phyloP scores from a whole-genome alignment of 92 coral and sea anemone species.

The Micromussa lordhowensis region DNA sequence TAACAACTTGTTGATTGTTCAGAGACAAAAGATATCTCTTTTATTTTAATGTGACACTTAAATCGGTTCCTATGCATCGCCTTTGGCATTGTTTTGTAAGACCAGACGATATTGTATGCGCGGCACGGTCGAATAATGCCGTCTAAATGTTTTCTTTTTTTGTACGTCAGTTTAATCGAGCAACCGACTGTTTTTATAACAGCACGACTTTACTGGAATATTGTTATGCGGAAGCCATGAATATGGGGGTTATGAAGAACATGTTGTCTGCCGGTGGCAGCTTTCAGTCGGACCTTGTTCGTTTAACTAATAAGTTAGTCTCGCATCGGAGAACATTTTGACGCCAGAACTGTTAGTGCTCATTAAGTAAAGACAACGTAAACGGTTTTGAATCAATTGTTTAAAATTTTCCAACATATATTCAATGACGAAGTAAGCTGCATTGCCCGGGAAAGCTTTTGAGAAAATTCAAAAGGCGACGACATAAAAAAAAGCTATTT shows the following conservation, averaged over 20 bases:
- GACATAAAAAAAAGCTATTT: neutral
- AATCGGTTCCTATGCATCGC: neutral
- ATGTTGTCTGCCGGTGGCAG: neutral
- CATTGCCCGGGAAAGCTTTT: no score
- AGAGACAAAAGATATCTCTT: conserved; percentile 17
- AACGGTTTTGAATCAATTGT: conserved; percentile 4
- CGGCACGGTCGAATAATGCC: neutral
- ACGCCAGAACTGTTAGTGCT: conserved; percentile 11
- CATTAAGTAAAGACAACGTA: neutral
- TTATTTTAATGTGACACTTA: neutral
- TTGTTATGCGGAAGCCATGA: neutral
- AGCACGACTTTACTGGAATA: neutral
- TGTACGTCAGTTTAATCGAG: neutral
- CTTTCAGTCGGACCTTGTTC: neutral
- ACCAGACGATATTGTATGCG: neutral
- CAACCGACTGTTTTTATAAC: neutral
- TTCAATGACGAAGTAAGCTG: neutral
- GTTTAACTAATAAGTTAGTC: conserved; percentile 14
- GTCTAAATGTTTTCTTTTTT: neutral
- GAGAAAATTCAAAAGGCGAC: neutral
- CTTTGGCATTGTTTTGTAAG: neutral
- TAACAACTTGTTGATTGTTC: neutral
- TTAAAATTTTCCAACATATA: neutral
- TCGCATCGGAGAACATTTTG: conserved; percentile 2
- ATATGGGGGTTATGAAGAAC: no score